phyloP scores from a whole-genome alignment of 2,113 vertebrate genomes.

The Taxidea taxus region DNA sequence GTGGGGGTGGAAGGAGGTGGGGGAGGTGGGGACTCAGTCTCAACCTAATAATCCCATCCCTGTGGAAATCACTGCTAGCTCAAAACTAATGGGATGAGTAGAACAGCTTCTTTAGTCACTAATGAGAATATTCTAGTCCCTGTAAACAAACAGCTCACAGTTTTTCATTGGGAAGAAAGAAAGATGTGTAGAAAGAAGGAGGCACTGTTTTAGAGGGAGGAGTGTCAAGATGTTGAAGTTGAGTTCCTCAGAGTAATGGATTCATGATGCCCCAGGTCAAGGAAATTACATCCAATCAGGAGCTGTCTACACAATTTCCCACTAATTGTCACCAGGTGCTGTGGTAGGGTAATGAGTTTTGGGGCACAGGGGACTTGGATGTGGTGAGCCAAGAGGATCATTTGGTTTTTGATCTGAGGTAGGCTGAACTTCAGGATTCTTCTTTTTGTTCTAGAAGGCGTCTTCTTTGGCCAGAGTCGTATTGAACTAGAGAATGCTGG shows the following conservation, averaged over 20 bases:
- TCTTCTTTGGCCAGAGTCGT: neutral
- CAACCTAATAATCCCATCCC: neutral
- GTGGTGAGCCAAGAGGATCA: neutral
- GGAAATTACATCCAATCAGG: neutral
- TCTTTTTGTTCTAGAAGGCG: neutral
- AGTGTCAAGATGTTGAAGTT: neutral
- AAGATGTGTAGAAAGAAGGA: neutral
- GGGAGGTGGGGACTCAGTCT: neutral
- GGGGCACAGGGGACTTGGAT: neutral
- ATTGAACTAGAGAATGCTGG: neutral
- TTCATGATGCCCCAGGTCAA: neutral
- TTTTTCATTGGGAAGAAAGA: neutral
- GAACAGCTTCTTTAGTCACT: neutral
- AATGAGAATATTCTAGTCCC: neutral
- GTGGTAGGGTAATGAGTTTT: neutral
- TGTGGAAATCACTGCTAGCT: neutral
- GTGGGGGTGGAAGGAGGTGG: too few species aligned
- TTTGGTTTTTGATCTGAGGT: neutral
- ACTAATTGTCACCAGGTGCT: neutral
- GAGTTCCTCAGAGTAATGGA: neutral
- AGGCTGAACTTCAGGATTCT: neutral
- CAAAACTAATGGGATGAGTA: neutral
- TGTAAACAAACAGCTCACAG: neutral
- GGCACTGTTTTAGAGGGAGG: rapidly evolving
- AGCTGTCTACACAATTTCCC: neutral